A percentile compares a stretch with the other conserved stretches of the same genome.
These are phyloP conservation scores for Enteromius afrohamiltoni DNA, from an alignment of 2,797 vertebrate species.

Conservation along the genomic window DNA sequence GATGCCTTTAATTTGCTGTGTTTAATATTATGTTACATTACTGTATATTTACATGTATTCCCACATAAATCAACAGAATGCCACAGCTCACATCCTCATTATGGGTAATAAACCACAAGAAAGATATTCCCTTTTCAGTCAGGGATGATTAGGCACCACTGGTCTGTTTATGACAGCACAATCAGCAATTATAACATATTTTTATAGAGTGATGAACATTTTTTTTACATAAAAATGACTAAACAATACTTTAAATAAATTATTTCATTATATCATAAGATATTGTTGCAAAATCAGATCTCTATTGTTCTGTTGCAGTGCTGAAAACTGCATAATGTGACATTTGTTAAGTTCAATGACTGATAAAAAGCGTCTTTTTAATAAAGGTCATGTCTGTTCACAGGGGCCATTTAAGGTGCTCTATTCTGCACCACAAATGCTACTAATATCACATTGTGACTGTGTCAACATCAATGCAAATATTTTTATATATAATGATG, in stretches of 20 bases:
- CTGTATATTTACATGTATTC: not conserved
- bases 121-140: not conserved
- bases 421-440: not conserved
- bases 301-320: not conserved
- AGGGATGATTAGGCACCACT: too few species aligned
- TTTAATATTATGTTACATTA: not conserved
- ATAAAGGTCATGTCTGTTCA: slow-evolving; percentile 14
- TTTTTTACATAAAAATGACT: not conserved
- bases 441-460: not conserved
- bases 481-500: not conserved
- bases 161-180: not conserved
- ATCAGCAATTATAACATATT: not conserved
- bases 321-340: not conserved
- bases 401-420: not conserved
- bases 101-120: not conserved
- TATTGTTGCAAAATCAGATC: too few species aligned
- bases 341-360: not conserved
- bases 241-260: not conserved
- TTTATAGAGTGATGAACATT: not conserved
- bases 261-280: not conserved
- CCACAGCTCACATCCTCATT: not conserved
- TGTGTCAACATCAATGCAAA: not conserved
- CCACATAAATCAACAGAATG: not conserved
- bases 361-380: not conserved
- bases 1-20: not conserved